phyloP scores from a whole-genome alignment of 2,797 vertebrate species.

The Crocidura indochinensis region DNA sequence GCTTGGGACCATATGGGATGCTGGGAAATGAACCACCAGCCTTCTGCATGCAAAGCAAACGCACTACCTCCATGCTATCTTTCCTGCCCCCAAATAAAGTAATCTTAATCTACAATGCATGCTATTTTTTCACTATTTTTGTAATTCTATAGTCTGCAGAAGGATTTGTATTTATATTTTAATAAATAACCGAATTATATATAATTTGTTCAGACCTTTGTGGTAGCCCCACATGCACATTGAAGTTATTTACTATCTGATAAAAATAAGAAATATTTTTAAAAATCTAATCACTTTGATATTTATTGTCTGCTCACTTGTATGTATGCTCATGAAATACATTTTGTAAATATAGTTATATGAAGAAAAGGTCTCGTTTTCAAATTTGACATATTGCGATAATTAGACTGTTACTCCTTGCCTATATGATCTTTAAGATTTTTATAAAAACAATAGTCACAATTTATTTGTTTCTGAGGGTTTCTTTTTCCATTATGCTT shows the following conservation, averaged over 20 bases:
- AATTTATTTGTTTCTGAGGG: constrained; percentile 7
- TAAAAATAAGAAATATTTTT: constrained; percentile 56
- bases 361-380: not conserved
- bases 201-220: not conserved
- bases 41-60: too few species aligned
- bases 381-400: not conserved
- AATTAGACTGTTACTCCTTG: not conserved
- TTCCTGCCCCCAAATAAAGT: not conserved
- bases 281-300: not conserved
- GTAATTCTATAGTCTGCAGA: not conserved
- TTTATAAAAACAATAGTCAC: not conserved
- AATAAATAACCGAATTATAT: not conserved
- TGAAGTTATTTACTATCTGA: constrained; percentile 22
- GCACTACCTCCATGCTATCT: too few species aligned
- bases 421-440: not conserved
- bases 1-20: too few species aligned
- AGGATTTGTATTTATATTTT: not conserved
- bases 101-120: not conserved
- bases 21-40: too few species aligned
- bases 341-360: constrained; percentile 41
- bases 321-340: constrained; percentile 28
- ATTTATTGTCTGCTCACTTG: constrained; percentile 37
- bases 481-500: not conserved
- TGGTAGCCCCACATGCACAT: not conserved
- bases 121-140: not conserved